These are phyloP conservation scores for Crocuta crocuta DNA, from an alignment of 2,113 vertebrate species.

Conservation along the genomic window DNA sequence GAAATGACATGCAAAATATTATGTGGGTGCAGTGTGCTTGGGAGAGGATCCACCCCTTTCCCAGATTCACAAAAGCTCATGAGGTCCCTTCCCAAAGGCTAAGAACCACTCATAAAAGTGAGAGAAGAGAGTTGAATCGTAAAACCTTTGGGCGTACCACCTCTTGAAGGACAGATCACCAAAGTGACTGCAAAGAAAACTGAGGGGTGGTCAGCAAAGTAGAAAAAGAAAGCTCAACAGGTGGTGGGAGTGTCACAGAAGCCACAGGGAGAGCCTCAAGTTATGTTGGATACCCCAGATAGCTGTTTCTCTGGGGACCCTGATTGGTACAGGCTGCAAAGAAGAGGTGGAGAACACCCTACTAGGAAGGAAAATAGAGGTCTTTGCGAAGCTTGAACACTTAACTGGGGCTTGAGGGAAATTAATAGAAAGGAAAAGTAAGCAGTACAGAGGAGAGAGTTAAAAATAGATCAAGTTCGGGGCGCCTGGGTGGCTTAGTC, in stretches of 20 bases:
- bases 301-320: not conserved
- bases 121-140: not conserved
- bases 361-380: not conserved
- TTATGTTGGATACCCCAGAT: not conserved
- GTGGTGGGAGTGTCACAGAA: not conserved
- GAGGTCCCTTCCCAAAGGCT: not conserved
- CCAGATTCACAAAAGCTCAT: not conserved
- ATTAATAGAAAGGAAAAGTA: not conserved
- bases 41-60: not conserved
- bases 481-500: no score
- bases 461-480: not conserved
- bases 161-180: not conserved
- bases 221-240: not conserved
- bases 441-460: not conserved
- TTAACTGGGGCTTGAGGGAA: not conserved
- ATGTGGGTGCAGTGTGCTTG: no score
- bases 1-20: not conserved
- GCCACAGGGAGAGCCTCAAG: not conserved
- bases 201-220: not conserved
- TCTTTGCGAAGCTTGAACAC: no score
- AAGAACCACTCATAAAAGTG: not conserved
- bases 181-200: not conserved
- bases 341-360: not conserved
- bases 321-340: not conserved
- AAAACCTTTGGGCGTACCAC: not conserved